Base-by-base conservation (phyloP, 2,888 invertebrate species). In the Hydriomena furcata region DNA sequence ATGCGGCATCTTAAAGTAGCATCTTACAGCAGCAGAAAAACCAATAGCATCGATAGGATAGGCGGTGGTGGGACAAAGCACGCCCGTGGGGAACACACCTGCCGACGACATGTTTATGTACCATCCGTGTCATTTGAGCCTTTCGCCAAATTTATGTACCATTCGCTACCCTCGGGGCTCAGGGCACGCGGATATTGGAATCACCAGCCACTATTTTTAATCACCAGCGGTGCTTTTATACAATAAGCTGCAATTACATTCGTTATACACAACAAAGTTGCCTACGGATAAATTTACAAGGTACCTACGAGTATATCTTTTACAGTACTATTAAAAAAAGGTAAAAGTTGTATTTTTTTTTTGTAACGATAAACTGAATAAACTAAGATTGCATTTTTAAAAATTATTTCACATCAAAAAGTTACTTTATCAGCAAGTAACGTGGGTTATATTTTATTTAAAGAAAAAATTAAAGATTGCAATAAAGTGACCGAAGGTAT, bases 31-130 rank as follows among this genome's bases (percentile, higher is more conserved):
- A 20, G 51, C 28, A 43, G 52, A 43, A 52, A 47, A 52, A 47
- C 47, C 44, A 55, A 55, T 45, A 53, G 53, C 36, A 53, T 44
- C 40, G 43, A 48, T 47, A 47, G 47, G 46, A 43, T 40, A 38
- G 55, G 57, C 59, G 57, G 58, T 7, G 25, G 5, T 10, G 6
- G 46, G 31, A 79, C 81, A 80, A 84, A 77, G 84, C 73, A 58
- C 73, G 66, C 83, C 75, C 66, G 73, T 65, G 46, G 77, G 65
- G 73, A 57, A 37, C 30, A 63, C 79, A 76, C 78, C 77, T 76
- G 79, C 68, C 58, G 43, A 47, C 66, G 84, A 85, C 84, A 84
- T 83, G 73, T 87, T 87, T 86, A 88, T 86, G 84, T 65, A 70
- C 71, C 63, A 67, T 68, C 73, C 75, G 76, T 65, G 69, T 71